Evolutionary conservation across 2,888 invertebrate species (phyloP).

Genomic region (Eupithecia dodoneata): DNA sequence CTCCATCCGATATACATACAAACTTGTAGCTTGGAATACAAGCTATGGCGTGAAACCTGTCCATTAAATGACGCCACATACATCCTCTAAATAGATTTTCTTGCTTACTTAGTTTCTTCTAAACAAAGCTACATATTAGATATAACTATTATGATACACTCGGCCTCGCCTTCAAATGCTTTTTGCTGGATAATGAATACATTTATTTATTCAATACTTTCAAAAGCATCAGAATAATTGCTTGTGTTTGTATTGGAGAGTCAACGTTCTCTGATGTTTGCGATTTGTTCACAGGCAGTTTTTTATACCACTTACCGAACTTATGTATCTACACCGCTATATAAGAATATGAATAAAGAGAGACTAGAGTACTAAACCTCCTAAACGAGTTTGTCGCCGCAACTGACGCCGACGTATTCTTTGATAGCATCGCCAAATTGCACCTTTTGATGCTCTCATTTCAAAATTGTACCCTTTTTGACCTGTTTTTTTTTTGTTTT

Average conservation of each 20-base stretch:
- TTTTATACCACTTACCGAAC: not conserved
- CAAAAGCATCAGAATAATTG: slow-evolving; percentile 11
- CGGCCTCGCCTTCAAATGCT: not conserved
- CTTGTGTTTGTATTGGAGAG: slow-evolving; percentile 13
- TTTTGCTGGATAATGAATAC: not conserved
- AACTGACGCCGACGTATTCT: too few species aligned
- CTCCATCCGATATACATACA: slow-evolving; percentile 7
- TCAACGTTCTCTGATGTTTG: slow-evolving; percentile 22
- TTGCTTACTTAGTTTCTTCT: slow-evolving; percentile 6
- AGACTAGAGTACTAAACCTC: too few species aligned
- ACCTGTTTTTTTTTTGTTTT: too few species aligned
- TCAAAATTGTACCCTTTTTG: too few species aligned
- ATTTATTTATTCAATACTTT: slow-evolving; percentile 12
- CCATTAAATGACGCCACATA: not conserved
- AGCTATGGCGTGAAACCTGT: slow-evolving; percentile 17
- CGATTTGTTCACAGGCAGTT: slow-evolving; percentile 12
- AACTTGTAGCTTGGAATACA: slow-evolving; percentile 9
- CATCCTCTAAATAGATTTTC: not conserved
- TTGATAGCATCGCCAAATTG: too few species aligned
- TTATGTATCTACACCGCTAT: not conserved
- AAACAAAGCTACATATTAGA: not conserved
- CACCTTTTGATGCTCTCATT: too few species aligned
- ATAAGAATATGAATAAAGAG: too few species aligned
- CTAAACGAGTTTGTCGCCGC: too few species aligned
- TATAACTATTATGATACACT: not conserved